These are phyloP conservation scores for Drosophila borborema DNA, from an alignment of 2,888 invertebrate genomes.

Conservation along the genomic window DNA sequence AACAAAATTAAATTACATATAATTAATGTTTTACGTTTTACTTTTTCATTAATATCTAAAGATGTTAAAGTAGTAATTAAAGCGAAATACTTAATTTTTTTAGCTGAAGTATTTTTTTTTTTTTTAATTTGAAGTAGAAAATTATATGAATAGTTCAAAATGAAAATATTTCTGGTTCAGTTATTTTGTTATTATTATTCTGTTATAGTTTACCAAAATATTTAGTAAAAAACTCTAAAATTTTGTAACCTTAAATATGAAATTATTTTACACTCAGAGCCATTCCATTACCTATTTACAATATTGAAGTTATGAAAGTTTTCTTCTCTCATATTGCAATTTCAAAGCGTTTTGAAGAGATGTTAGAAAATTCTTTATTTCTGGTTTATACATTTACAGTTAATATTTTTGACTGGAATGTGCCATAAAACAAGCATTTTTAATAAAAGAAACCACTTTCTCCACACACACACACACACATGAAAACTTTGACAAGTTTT, in stretches of 20 bases:
- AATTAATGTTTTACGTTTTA: not conserved
- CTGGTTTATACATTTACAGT: slow-evolving; percentile 4
- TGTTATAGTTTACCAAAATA: too few species aligned
- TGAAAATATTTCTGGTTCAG: too few species aligned
- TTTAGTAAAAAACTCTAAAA: too few species aligned
- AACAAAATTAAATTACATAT: not conserved
- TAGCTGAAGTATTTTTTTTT: too few species aligned
- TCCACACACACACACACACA: slow-evolving; percentile 12
- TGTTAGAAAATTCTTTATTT: slow-evolving; percentile 9
- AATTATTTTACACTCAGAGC: too few species aligned
- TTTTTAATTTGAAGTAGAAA: too few species aligned
- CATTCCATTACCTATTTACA: not conserved
- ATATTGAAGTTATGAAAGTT: not conserved
- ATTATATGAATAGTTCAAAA: too few species aligned
- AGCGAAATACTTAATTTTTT: not conserved
- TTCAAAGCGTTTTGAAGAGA: not conserved
- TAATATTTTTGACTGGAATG: slow-evolving; percentile 45
- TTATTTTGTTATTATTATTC: too few species aligned
- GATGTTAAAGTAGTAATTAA: not conserved
- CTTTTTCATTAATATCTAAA: not conserved
- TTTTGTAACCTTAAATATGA: too few species aligned
- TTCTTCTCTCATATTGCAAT: not conserved
- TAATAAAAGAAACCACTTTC: slow-evolving; percentile 61
- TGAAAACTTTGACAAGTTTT: slow-evolving; percentile 56
- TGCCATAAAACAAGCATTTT: slow-evolving; percentile 68